A percentile compares a stretch with the other conserved stretches of the same genome.
Evolutionary conservation across 2,888 invertebrate species (phyloP).

Genomic region (Drosophila nigritarsus): DNA sequence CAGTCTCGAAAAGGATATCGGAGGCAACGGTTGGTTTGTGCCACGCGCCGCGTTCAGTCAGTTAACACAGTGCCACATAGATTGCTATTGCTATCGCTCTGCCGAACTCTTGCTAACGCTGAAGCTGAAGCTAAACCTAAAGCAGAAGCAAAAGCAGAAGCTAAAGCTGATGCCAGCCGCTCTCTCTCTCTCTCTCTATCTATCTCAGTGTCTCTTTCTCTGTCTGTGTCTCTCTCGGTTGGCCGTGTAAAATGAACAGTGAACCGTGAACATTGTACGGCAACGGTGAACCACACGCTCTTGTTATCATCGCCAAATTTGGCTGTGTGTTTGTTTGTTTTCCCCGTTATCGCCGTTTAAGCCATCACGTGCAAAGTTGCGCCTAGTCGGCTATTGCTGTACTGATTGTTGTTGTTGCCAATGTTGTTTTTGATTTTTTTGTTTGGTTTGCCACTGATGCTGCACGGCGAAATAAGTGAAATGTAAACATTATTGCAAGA

Average conservation of each 20-base stretch:
- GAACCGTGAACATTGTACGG: slow-evolving; percentile 26
- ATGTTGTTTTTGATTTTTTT: slow-evolving; percentile 14
- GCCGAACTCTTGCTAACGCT: neutral
- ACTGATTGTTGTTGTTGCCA: neutral
- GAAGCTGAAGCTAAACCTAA: neutral
- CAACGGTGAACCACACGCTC: slow-evolving; percentile 10
- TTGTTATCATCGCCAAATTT: slow-evolving; percentile 29
- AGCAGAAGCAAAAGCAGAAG: neutral
- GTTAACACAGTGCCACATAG: slow-evolving; percentile 2
- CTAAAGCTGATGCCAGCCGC: slow-evolving; percentile 1
- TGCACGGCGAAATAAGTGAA: slow-evolving; percentile 37
- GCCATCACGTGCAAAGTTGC: slow-evolving; percentile 3
- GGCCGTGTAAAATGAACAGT: slow-evolving; percentile 28
- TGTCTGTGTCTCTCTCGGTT: neutral
- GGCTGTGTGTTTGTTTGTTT: neutral
- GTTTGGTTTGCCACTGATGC: slow-evolving; percentile 12
- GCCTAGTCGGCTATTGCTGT: slow-evolving; percentile 2
- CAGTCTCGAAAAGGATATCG: slow-evolving; percentile 64
- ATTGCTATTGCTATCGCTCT: slow-evolving; percentile 3
- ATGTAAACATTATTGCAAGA: slow-evolving; percentile 48
- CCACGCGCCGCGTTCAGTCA: slow-evolving; percentile 16
- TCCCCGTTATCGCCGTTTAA: slow-evolving; percentile 7
- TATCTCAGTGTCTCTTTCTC: neutral
- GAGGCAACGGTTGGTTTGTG: slow-evolving; percentile 58
- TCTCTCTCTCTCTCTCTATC: neutral